These are phyloP conservation scores for Trissolcus brochymenae DNA, from an alignment of 2,888 invertebrate species.

Conservation along the genomic window DNA sequence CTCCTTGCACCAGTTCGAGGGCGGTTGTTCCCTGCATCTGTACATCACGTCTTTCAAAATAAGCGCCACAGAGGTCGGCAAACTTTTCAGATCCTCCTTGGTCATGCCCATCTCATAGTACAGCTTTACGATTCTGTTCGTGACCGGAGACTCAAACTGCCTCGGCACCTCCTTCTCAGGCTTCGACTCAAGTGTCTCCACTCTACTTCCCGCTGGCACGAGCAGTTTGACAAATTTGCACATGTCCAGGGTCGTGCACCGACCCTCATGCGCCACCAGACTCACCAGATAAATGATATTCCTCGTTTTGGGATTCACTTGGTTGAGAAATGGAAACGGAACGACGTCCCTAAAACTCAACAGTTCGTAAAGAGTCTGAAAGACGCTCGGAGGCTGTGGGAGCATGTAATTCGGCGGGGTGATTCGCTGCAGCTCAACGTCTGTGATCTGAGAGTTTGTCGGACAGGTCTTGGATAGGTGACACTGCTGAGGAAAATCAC, in stretches of 20 bases:
- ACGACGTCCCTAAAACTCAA: slow-evolving; percentile 78
- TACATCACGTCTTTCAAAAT: slow-evolving; percentile 84
- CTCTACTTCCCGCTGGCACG: slow-evolving; percentile 72
- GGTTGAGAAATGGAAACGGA: slow-evolving; percentile 84
- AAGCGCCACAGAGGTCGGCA: slow-evolving; percentile 85
- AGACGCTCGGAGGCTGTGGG: slow-evolving; percentile 83
- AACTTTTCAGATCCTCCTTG: slow-evolving; percentile 82
- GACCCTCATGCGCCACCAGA: slow-evolving; percentile 66
- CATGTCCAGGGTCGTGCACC: slow-evolving; percentile 62
- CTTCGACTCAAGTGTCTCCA: slow-evolving; percentile 68
- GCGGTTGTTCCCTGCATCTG: slow-evolving; percentile 83
- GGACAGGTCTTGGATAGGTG: slow-evolving; percentile 66
- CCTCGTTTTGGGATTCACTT: slow-evolving; percentile 84
- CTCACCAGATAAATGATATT: slow-evolving; percentile 84
- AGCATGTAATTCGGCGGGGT: slow-evolving; percentile 81
- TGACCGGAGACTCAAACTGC: slow-evolving; percentile 62
- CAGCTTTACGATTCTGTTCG: slow-evolving; percentile 75
- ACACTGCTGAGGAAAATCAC: slow-evolving; percentile 86
- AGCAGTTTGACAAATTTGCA: slow-evolving; percentile 69
- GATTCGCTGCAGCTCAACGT: slow-evolving; percentile 80
- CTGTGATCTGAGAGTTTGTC: slow-evolving; percentile 78
- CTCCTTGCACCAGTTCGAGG: slow-evolving; percentile 83
- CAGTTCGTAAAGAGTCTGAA: slow-evolving; percentile 83
- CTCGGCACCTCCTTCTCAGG: slow-evolving; percentile 65
- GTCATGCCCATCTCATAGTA: slow-evolving; percentile 77